Evolutionary conservation across 2,888 invertebrate species (phyloP).

Genomic region (Drosophila lutescens): DNA sequence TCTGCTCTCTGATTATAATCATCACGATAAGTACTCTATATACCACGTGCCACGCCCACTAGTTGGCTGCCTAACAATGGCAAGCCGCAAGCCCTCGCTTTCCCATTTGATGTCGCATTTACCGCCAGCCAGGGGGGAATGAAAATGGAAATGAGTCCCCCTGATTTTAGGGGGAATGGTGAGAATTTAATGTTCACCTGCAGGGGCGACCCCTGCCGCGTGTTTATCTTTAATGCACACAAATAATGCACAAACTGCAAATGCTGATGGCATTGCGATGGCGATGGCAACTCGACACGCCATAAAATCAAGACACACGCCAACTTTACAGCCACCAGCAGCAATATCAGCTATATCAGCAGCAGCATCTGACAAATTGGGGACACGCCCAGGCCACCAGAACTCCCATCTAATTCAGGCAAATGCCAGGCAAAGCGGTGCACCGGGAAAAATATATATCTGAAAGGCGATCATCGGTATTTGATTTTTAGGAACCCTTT

Average conservation of each 20-base stretch:
- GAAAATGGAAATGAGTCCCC: neutral
- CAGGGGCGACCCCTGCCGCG: constrained; percentile 21
- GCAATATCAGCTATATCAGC: constrained; percentile 1
- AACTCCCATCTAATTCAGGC: constrained; percentile 54
- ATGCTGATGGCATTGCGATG: constrained; percentile 48
- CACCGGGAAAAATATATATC: neutral
- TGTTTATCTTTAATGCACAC: constrained; percentile 66
- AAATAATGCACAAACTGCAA: constrained; percentile 76
- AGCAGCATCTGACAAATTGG: constrained; percentile 18
- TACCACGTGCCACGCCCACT: constrained; percentile 40
- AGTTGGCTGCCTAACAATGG: constrained; percentile 54
- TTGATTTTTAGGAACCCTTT: no score
- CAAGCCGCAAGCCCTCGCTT: constrained; percentile 27
- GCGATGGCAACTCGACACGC: constrained; percentile 34
- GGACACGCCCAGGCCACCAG: constrained; percentile 15
- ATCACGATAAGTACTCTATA: constrained; percentile 57
- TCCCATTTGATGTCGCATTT: constrained; percentile 42
- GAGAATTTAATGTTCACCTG: constrained; percentile 33
- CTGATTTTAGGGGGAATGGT: neutral
- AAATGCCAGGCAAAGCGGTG: constrained; percentile 40
- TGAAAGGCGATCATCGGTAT: accelerated
- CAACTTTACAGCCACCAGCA: constrained; percentile 56
- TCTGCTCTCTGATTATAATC: constrained; percentile 75
- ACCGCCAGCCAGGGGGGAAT: constrained; percentile 9
- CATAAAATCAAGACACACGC: constrained; percentile 71